Evolutionary conservation across 2,797 vertebrate genomes (phyloP), one percentile per base, ranked within the genome.

Genomic region (Eurystomus glaucurus): DNA sequence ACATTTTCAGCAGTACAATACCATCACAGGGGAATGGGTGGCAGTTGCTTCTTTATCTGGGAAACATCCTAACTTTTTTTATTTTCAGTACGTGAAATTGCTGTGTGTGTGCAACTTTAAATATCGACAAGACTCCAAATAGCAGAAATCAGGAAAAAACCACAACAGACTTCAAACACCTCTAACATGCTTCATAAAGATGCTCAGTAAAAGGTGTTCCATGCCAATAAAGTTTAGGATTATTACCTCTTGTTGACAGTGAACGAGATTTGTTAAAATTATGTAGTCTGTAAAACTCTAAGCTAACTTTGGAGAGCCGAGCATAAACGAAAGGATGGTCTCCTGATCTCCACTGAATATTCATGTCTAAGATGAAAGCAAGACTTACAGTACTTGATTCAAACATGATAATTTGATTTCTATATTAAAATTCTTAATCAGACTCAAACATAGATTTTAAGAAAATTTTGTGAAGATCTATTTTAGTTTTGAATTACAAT

Each of bases 11-110:
- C 58, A 39, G n/a, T 35, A 62, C 28, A 68, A 35, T 29, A 35
- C 17, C 35, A 39, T 39, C 23, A 68, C 0, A 2, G 8, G 5
- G 18, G 8, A 93, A 77, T 46, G 20, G 1, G 28, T 2, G 0
- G 57, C 14, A 14, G 28, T 64, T 68, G 12, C 23, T 35, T 76
- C n/a, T 19, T 58, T 46, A 57, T 28, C 55, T 79, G 19, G 0
- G 1, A 72, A 37, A 87, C 16, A 51, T 25, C 7, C 25, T 33
- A 41, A 16, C 13, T 60, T 20, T 6, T 0, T 80, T 70, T 68
- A 52, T 52, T 78, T 77, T 84, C 69, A 57, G 21, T 31, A 35
- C 11, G 25, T 12, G n/a, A 76, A 69, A 76, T 3, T 18, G 22
- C 18, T 61, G 31, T 1, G 2, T 9, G 25, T 50, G 23, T 33